These are phyloP conservation scores for Oxyscelio sp. DNA, from an alignment of 2,888 invertebrate genomes.

Conservation along the genomic window DNA sequence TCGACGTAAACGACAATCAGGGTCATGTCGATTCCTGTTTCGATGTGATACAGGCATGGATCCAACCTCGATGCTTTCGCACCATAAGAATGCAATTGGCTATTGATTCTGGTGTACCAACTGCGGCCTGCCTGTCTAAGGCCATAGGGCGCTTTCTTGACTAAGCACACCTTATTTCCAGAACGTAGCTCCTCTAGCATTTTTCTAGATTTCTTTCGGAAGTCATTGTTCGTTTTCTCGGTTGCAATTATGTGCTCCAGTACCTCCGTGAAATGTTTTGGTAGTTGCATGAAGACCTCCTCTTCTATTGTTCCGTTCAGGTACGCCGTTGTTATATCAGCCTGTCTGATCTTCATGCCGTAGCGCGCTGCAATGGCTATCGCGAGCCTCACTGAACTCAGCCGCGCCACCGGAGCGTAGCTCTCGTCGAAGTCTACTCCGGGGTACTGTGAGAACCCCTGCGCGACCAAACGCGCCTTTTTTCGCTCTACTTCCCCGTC, in stretches of 20 bases:
- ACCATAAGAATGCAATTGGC: background rate
- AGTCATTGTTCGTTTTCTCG: background rate
- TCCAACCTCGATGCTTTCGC: background rate
- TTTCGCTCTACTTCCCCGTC: background rate
- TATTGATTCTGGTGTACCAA: conserved; percentile 60
- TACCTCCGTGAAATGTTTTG: conserved; percentile 25
- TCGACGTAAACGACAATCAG: conserved; percentile 35
- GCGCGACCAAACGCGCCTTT: background rate
- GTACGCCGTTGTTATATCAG: conserved; percentile 74
- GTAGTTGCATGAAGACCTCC: conserved; percentile 61
- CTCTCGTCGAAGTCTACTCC: background rate
- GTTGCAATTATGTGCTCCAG: conserved; percentile 8
- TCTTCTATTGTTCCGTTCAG: conserved; percentile 66
- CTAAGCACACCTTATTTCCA: conserved; percentile 51
- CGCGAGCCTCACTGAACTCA: conserved; percentile 44
- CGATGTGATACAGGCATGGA: conserved; percentile 1
- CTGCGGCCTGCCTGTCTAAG: conserved; percentile 63
- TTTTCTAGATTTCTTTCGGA: conserved; percentile 44
- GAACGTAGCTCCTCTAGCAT: conserved; percentile 37
- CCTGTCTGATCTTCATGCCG: conserved; percentile 37
- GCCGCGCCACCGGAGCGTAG: background rate
- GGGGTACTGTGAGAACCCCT: background rate
- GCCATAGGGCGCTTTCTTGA: conserved; percentile 69
- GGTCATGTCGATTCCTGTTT: background rate
- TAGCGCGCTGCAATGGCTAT: conserved; percentile 47